phyloP scores from a whole-genome alignment of 2,888 invertebrate genomes.

The Leucania comma region DNA sequence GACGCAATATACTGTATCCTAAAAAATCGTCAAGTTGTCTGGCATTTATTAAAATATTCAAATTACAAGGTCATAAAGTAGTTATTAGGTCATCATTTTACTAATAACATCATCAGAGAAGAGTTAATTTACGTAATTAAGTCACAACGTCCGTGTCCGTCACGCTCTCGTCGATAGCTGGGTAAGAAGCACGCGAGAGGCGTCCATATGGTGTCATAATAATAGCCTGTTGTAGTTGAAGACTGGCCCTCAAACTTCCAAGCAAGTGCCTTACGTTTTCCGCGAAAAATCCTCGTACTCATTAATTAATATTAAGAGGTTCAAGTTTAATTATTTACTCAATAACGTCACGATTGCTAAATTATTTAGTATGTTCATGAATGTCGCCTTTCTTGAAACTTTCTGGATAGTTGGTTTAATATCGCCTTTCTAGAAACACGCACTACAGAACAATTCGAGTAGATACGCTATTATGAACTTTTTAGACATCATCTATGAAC shows the following conservation, averaged over 20 bases:
- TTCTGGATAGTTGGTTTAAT: neutral
- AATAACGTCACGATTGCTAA: neutral
- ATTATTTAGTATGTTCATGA: neutral
- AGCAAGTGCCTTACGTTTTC: neutral
- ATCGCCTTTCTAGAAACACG: neutral
- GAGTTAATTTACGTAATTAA: conserved; percentile 34
- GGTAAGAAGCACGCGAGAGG: conserved; percentile 35
- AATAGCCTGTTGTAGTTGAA: neutral
- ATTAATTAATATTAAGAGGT: neutral
- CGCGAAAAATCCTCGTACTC: neutral
- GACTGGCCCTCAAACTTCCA: conserved; percentile 4
- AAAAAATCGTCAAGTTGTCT: neutral
- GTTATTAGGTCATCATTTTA: conserved; percentile 31
- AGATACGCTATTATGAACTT: neutral
- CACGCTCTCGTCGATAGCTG: conserved; percentile 48
- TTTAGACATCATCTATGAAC: neutral
- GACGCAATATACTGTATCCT: conserved; percentile 2
- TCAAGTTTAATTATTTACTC: neutral
- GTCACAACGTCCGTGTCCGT: conserved; percentile 36
- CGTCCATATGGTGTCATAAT: conserved; percentile 1
- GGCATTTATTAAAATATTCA: conserved; percentile 15
- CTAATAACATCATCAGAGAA: conserved; percentile 8
- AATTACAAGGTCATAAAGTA: conserved; percentile 29
- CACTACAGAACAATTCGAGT: neutral
- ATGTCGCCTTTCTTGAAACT: neutral